Evolutionary conservation across 1,140 invertebrate species (phyloP).

Genomic region (Cydia pomonella): DNA sequence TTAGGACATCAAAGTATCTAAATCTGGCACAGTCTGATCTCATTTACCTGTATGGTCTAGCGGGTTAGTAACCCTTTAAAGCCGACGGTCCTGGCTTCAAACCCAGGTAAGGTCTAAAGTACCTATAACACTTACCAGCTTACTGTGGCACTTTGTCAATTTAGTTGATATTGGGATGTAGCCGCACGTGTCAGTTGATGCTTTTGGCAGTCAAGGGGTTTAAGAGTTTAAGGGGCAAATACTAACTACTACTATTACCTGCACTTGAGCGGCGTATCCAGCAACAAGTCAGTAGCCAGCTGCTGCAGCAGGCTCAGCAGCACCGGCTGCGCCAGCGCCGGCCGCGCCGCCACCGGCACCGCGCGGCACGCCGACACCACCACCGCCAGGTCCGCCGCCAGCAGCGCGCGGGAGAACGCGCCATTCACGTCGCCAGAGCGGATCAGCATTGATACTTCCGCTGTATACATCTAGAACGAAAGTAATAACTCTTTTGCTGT

Average conservation of each 20-base stretch:
- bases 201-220: too few species aligned
- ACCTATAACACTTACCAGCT: too few species aligned
- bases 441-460: conserved; percentile 86
- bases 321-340: conserved; percentile 87
- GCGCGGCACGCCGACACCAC: conserved; percentile 92
- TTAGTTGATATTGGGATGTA: too few species aligned
- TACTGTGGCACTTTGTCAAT: too few species aligned
- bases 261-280: conserved; percentile 92
- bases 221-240: neutral
- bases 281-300: conserved; percentile 91
- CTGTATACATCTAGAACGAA: conserved; percentile 76
- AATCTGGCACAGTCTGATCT: too few species aligned
- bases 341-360: conserved; percentile 87
- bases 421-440: conserved; percentile 88
- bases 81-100: too few species aligned
- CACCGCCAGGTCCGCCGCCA: conserved; percentile 89
- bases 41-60: too few species aligned
- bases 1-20: too few species aligned
- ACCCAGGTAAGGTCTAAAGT: too few species aligned
- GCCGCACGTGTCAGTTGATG: too few species aligned
- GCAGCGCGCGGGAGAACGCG: conserved; percentile 93
- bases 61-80: too few species aligned
- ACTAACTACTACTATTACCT: conserved; percentile 82
- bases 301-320: conserved; percentile 95
- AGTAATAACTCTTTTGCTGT: neutral